A percentile compares a stretch with the other conserved stretches of the same genome.
Conservation (phyloP, 2,888 invertebrate species). For the Apodemia zela region DNA sequence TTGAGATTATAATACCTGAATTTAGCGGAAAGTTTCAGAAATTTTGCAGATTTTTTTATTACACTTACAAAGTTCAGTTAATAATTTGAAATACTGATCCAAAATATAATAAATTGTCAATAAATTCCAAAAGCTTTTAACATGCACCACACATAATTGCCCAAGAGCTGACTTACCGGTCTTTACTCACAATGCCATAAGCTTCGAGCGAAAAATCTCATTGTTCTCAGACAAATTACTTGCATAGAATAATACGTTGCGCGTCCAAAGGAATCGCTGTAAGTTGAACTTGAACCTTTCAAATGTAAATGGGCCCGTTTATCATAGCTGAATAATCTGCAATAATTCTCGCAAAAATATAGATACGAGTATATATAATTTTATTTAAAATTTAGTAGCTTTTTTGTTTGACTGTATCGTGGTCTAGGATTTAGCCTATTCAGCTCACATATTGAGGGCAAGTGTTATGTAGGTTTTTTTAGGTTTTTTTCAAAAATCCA, state of each 20-base stretch:
- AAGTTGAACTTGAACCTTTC: slow-evolving; percentile 16
- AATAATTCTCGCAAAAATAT: not conserved
- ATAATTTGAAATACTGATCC: no score
- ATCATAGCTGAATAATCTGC: not conserved
- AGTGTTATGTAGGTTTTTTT: no score
- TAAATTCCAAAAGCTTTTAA: slow-evolving; percentile 18
- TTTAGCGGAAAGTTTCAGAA: no score
- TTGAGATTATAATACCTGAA: no score
- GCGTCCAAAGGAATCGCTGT: slow-evolving; percentile 22
- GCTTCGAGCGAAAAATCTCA: slow-evolving; percentile 68
- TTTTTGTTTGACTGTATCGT: no score
- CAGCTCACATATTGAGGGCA: no score
- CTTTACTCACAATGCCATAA: slow-evolving; percentile 53
- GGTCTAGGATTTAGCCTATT: no score
- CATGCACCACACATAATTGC: slow-evolving; percentile 41
- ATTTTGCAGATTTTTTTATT: no score
- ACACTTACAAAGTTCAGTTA: no score
- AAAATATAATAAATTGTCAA: not conserved
- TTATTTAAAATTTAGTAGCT: no score
- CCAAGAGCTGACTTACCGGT: slow-evolving; percentile 43
- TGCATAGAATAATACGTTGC: slow-evolving; percentile 22
- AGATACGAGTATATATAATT: no score
- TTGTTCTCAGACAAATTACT: slow-evolving; percentile 68
- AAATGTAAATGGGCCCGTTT: slow-evolving; percentile 14
- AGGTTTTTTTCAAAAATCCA: no score